Evolutionary conservation across 2,113 vertebrate species (phyloP).

Genomic region (Leptosomus discolor): DNA sequence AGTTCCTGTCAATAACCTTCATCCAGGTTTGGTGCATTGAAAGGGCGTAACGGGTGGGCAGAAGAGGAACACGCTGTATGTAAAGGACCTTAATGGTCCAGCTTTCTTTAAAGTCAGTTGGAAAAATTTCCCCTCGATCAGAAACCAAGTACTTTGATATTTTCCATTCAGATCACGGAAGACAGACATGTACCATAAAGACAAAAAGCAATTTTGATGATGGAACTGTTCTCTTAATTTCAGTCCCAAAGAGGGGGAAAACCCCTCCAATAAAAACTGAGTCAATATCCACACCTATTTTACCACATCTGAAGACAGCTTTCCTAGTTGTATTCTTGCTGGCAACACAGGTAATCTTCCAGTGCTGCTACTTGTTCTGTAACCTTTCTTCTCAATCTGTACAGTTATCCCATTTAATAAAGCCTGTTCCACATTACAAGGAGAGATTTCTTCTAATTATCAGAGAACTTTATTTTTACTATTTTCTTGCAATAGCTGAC

Average conservation of each 20-base stretch:
- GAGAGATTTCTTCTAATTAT: background rate
- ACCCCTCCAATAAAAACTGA: background rate
- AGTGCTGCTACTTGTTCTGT: background rate
- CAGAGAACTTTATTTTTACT: background rate
- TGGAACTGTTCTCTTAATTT: background rate
- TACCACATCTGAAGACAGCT: background rate
- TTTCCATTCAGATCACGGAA: background rate
- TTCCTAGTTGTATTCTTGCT: background rate
- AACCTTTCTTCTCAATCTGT: background rate
- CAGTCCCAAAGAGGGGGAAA: background rate
- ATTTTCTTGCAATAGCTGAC: background rate
- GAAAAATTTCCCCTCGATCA: background rate
- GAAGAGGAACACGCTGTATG: background rate
- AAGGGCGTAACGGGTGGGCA: fast-evolving
- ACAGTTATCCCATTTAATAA: background rate
- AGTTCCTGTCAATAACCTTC: background rate
- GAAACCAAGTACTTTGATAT: background rate
- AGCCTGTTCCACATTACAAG: background rate
- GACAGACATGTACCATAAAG: background rate
- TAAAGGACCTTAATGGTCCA: background rate
- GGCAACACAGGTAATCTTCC: background rate
- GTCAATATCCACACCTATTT: background rate
- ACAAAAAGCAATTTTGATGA: background rate
- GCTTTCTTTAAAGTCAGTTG: background rate
- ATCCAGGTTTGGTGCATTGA: background rate